phyloP scores from a whole-genome alignment of 2,113 vertebrate species.

The Cyanoderma ruficeps region DNA sequence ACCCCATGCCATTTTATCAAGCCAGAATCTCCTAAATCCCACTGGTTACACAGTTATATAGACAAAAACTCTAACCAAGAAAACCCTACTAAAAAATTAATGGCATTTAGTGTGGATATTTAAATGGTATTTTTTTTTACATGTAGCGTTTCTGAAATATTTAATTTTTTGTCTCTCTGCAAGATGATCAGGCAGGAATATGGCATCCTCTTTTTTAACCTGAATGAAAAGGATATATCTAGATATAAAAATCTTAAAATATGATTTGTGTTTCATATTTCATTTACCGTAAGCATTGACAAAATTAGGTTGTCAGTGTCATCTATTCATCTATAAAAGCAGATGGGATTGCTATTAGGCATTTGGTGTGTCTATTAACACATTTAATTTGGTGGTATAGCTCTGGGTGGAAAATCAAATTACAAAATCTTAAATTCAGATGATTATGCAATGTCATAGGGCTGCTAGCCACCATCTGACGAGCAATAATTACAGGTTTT shows the following conservation, averaged over 20 bases:
- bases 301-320: background rate
- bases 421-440: background rate
- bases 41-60: background rate
- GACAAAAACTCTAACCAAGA: background rate
- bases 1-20: background rate
- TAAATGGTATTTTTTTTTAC: background rate
- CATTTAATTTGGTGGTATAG: background rate
- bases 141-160: background rate
- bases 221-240: background rate
- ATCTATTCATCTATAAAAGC: background rate
- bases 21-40: background rate
- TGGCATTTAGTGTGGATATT: background rate
- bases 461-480: background rate
- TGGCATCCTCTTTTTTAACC: background rate
- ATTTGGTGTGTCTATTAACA: background rate
- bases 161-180: background rate
- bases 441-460: background rate
- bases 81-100: background rate
- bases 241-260: background rate
- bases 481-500: background rate
- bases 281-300: background rate
- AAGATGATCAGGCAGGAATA: background rate
- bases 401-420: background rate
- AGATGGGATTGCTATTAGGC: background rate
- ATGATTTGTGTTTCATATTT: background rate